phyloP scores from a whole-genome alignment of 2,797 vertebrate genomes.

The Acanthurus lineatus region DNA sequence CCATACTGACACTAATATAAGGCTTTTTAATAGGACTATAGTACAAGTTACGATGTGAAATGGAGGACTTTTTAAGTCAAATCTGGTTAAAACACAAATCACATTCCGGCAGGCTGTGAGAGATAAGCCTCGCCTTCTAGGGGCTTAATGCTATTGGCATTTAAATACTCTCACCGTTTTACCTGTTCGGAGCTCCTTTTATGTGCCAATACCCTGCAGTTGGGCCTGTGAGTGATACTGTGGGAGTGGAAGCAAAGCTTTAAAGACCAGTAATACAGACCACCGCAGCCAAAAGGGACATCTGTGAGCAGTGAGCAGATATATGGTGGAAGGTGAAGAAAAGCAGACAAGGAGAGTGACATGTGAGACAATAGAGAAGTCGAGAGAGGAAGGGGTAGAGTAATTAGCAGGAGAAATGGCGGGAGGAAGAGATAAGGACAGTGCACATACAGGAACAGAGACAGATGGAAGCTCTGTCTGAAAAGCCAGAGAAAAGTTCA shows the following conservation, averaged over 20 bases:
- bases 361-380: conserved; percentile 40
- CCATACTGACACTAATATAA: conserved; percentile 4
- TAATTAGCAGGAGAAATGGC: conserved; percentile 52
- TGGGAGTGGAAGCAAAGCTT: conserved; percentile 9
- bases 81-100: conserved; percentile 7
- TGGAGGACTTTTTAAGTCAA: too few species aligned
- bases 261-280: conserved; percentile 18
- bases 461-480: conserved; percentile 40
- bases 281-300: conserved; percentile 28
- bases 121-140: not conserved
- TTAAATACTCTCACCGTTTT: conserved; percentile 29
- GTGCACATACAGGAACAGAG: conserved; percentile 15
- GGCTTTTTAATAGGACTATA: not conserved
- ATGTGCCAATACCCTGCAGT: conserved; percentile 26
- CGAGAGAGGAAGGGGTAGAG: conserved; percentile 11
- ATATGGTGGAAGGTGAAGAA: conserved; percentile 25
- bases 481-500: conserved; percentile 45
- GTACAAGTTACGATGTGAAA: too few species aligned
- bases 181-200: not conserved
- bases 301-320: conserved; percentile 35
- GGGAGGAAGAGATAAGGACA: conserved; percentile 39
- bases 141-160: conserved; percentile 15
- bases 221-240: not conserved
- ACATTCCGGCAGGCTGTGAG: conserved; percentile 14
- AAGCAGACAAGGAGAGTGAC: conserved; percentile 8